Base-by-base conservation (phyloP, 1,140 invertebrate species). In the Stenopsyche tienmushanensis region DNA sequence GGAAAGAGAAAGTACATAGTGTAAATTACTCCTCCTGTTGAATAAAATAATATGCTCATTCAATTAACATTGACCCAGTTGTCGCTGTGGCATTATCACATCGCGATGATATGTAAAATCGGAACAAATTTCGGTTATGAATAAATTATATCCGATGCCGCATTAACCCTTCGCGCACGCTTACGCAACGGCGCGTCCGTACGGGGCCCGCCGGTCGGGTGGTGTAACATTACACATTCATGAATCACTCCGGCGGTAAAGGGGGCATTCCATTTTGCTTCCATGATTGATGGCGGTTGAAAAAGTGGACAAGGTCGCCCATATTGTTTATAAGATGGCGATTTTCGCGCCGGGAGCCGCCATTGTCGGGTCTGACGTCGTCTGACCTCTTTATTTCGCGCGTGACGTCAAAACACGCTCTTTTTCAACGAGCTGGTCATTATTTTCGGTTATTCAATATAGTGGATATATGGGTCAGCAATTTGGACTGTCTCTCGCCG, bases 251-350 rank as follows among this genome's bases (percentile, higher is more conserved):
- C 13, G 29, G 29, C 29, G 29, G 13, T 34, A 34, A 7, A 7
- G 29, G 13, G n/a, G n/a, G n/a, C n/a, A 34, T 34, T 7, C 5
- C 13, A 34, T 34, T 34, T 34, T 34, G 5, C 5, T 34, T 34
- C 13, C 13, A 34, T 34, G 54, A 57, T 57, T 42, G 54, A 42
- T 21, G 29, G 21, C 20, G 15, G 50, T 34, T 7, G 13, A 34
- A 34, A 34, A 34, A 7, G 29, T 20, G 54, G n/a, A 18, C 54
- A 57, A 57, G 54, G 54, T 57, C 54, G n/a, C n/a, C 39, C 53
- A 39, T 55, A 13, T 53, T 39, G 54, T 57, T 57, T 57, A 25
- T 20, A 41, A 57, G 39, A 42, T 57, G 26, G 39, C 34, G 21
- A 41, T 15, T 44, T 17, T 44, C 13, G 41, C 18, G 13, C 18